Conservation (phyloP, 2,797 vertebrate species). For the Enteromius anoplus region DNA sequence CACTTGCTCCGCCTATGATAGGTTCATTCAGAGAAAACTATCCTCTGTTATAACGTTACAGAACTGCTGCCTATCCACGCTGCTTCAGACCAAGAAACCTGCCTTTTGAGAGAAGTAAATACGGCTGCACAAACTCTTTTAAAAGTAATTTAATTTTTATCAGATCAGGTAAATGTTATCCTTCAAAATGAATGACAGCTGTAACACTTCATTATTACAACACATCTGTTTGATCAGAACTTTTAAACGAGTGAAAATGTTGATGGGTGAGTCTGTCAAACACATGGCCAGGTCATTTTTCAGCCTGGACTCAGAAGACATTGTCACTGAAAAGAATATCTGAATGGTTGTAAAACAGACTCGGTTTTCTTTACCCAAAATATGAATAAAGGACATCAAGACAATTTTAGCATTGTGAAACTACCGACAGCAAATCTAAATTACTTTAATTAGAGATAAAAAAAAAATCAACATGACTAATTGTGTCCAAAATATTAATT, state of each 20-base stretch:
- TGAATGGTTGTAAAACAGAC: neutral
- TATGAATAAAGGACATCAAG: neutral
- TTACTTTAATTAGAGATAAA: too few species aligned
- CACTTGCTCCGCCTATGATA: too few species aligned
- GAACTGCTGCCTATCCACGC: neutral
- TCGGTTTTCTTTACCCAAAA: neutral
- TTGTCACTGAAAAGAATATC: too few species aligned
- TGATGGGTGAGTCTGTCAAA: neutral
- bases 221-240: neutral
- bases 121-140: neutral
- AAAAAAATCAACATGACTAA: neutral
- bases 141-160: constrained; percentile 53
- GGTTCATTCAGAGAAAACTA: neutral
- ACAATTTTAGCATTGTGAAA: neutral
- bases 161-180: constrained; percentile 57
- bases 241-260: neutral
- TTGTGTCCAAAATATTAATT: neutral
- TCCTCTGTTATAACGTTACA: neutral
- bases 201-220: constrained; percentile 13
- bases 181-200: constrained; percentile 60
- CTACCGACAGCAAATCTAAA: neutral
- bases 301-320: neutral
- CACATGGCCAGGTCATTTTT: neutral
- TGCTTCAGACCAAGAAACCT: too few species aligned
- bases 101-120: neutral